Evolutionary conservation across 2,888 invertebrate genomes (phyloP), one percentile per base, ranked within the genome.

Genomic region (Campopleginae sp.): DNA sequence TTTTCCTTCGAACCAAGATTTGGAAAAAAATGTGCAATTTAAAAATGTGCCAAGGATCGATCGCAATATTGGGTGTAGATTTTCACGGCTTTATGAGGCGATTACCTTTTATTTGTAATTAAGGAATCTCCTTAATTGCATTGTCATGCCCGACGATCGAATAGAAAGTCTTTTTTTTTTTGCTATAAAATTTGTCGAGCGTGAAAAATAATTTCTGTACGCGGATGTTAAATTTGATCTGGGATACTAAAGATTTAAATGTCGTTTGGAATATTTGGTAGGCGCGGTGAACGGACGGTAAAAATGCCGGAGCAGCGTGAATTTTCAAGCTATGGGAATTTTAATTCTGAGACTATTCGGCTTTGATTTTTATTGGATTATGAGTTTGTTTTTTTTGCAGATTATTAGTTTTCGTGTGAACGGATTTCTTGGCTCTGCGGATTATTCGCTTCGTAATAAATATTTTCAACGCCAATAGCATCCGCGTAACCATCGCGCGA

Each of bases 391-490:
- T 51, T 4, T 58, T 58, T 27, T n/a, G 10, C 5, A 58, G 4
- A 27, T 12, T 2, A 58, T 58, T 58, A 58, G 27, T 14, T 23
- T 27, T 23, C 27, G 27, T 23, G 14, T 27, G 14, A 58, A 27
- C 58, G 10, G 51, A 51, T 27, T 27, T 58, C 1, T 14, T 27
- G 5, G 12, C 27, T n/a, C n/a, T n/a, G 58, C 48, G 7, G 8
- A 2, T 3, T 27, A 68, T 27, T 46, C 31, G 27, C 8, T 14
- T 17, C 44, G 27, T 10, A 38, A 68, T 68, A 71, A 63, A 58
- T 75, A 61, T 75, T 76, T 66, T 4, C 27, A 66, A 48, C 51
- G 63, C 65, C 46, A 38, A 76, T 48, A 48, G 17, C 46, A 61
- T 65, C 38, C 33, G 19, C 44, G n/a, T n/a, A n/a, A n/a, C n/a